Base-by-base conservation (phyloP, 2,797 vertebrate genomes). In the Enteromius viviparus region DNA sequence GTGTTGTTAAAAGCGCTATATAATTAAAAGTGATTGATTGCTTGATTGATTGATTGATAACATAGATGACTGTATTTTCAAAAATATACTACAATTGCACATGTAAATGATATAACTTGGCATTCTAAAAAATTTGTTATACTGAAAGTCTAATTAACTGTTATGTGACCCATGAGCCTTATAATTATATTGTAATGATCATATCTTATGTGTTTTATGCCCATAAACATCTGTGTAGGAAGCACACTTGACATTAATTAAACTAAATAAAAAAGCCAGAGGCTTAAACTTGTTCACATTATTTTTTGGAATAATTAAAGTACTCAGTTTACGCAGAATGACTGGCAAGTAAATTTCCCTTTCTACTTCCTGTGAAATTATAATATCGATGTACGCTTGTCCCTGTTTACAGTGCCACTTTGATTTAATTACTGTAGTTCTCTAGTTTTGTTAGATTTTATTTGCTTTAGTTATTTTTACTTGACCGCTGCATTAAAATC, bases 81-180 rank as follows among this genome's bases (percentile, higher is more conserved):
- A 10, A 42, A 42, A n/a, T 11, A 69, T 45, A n/a, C 62, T 34
- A 42, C 3, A 12, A 14, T 23, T 72, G 26, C 9, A 34, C 6
- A 72, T 51, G 32, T 34, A 74, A 72, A 32, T 23, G 10, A 6
- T 21, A 51, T 72, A 51, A 72, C 26, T 32, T 21, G 23, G 9
- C 26, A 32, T 72, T 72, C 70, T 72, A 19, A 34, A 34, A 40
- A 37, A 42, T 55, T 75, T 3, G 32, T 75, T 75, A 37, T 75
- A 37, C 10, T 55, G 6, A 53, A 74, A 55, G 11, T 55, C 29
- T 12, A 53, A 32, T 34, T 53, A n/a, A 55, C 49, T 37, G 12
- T 29, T 34, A 49, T 32, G 15, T 32, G 69, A 49, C 45, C 8
- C 23, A 32, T 32, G 26, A 9, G 9, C 15, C 19, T 72, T 3